phyloP scores from a whole-genome alignment of 2,113 vertebrate species.

The Cynoglossus semilaevis region DNA sequence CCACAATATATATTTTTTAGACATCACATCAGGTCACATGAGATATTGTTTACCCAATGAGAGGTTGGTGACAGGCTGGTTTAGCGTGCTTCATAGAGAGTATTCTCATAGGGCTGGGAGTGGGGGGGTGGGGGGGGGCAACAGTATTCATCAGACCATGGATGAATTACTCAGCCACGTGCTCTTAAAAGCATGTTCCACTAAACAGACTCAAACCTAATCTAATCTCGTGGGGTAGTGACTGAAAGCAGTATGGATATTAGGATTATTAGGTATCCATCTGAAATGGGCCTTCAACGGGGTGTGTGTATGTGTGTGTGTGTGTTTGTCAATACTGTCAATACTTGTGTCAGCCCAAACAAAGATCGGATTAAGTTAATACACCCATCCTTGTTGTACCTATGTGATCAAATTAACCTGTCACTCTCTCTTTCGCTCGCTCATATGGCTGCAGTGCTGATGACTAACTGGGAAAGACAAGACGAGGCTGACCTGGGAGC shows the following conservation, averaged over 20 bases:
- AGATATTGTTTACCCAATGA: slow-evolving; percentile 28
- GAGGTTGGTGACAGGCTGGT: slow-evolving; percentile 43
- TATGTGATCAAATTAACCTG: slow-evolving; percentile 62
- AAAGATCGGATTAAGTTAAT: slow-evolving; percentile 37
- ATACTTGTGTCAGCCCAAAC: slow-evolving; percentile 36
- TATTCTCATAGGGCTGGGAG: slow-evolving; percentile 47
- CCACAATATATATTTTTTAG: slow-evolving; percentile 18
- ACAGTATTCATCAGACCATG: slow-evolving; percentile 44
- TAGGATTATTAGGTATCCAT: background rate
- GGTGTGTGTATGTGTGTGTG: background rate
- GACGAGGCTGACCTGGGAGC: slow-evolving; percentile 30
- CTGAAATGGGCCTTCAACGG: too few relatives aligned
- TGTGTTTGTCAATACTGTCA: slow-evolving; percentile 12
- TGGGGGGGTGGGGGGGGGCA: slow-evolving; percentile 31
- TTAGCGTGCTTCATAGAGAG: slow-evolving; percentile 50
- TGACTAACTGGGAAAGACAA: slow-evolving; percentile 49
- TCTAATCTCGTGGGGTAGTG: slow-evolving; percentile 10
- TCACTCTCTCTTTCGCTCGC: slow-evolving; percentile 50
- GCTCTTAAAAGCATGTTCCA: slow-evolving; percentile 28
- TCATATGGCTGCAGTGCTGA: slow-evolving; percentile 14
- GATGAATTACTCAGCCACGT: slow-evolving; percentile 32
- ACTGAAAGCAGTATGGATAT: background rate
- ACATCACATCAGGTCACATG: slow-evolving; percentile 46
- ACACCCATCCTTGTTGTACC: slow-evolving; percentile 25
- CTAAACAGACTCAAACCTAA: slow-evolving; percentile 32